These are phyloP conservation scores for Drosophila hamatofila DNA, from an alignment of 2,888 invertebrate genomes.

Conservation along the genomic window DNA sequence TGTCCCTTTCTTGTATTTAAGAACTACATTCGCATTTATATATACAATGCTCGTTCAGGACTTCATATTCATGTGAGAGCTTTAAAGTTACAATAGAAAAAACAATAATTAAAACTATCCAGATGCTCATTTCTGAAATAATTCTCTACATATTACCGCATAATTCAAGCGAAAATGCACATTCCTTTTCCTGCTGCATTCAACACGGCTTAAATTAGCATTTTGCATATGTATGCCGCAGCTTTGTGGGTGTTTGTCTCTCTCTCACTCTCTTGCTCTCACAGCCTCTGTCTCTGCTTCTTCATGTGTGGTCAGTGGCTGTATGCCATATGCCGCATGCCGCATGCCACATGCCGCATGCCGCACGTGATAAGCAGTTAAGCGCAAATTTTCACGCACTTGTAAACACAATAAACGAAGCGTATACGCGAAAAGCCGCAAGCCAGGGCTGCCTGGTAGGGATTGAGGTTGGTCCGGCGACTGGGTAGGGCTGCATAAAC, in stretches of 20 bases:
- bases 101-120: conserved; percentile 4
- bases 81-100: neutral
- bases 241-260: conserved; percentile 23
- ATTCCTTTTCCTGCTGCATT: conserved; percentile 47
- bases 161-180: conserved; percentile 39
- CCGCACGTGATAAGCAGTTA: conserved; percentile 77
- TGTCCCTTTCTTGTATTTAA: neutral
- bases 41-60: no score
- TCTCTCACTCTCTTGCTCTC: conserved; percentile 21
- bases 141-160: conserved; percentile 30
- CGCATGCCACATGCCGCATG: conserved; percentile 51
- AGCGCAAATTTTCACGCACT: conserved; percentile 80
- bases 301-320: conserved; percentile 43
- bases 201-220: conserved; percentile 58
- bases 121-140: conserved; percentile 10
- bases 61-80: no score
- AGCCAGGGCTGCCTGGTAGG: conserved; percentile 27
- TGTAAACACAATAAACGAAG: conserved; percentile 77
- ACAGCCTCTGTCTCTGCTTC: conserved; percentile 12
- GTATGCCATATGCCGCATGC: conserved; percentile 43
- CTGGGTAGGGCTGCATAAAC: conserved; percentile 18
- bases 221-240: conserved; percentile 28
- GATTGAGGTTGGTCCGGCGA: conserved; percentile 2
- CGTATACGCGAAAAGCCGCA: conserved; percentile 70
- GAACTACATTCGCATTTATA: neutral